Evolutionary conservation across 2,113 vertebrate species (phyloP).

Genomic region (Gorsachius goisagi): DNA sequence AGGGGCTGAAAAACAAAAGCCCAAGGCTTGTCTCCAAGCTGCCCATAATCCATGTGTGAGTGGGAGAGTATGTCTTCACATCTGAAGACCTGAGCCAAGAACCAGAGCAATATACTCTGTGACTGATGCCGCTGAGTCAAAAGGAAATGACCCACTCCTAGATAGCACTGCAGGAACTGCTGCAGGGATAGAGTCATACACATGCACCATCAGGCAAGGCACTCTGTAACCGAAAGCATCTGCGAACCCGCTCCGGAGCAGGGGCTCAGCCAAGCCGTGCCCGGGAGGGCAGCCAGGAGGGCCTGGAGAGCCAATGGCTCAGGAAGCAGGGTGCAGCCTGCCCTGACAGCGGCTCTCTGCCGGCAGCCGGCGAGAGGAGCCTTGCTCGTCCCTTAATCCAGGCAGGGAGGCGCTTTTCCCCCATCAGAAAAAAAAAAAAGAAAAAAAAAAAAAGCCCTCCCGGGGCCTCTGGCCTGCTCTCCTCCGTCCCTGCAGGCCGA

Average conservation of each 20-base stretch:
- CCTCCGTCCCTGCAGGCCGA: accelerated
- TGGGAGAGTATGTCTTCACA: background rate
- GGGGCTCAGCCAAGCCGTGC: background rate
- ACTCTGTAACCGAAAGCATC: background rate
- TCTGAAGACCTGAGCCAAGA: background rate
- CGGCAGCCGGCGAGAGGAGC: background rate
- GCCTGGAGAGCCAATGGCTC: accelerated
- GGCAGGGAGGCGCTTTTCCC: background rate
- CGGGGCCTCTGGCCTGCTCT: accelerated
- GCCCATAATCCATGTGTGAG: background rate
- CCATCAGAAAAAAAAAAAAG: no score
- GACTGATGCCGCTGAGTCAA: slow-evolving; percentile 3
- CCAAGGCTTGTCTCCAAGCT: background rate
- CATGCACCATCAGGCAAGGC: background rate
- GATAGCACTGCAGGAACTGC: background rate
- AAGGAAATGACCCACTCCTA: slow-evolving; percentile 28
- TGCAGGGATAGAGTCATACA: background rate
- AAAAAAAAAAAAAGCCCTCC: no score
- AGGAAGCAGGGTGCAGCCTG: background rate
- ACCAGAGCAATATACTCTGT: background rate
- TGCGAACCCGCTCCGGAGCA: background rate
- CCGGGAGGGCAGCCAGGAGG: background rate
- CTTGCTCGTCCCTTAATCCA: background rate
- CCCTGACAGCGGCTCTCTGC: background rate
- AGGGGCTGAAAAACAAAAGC: background rate